Evolutionary conservation across 2,888 invertebrate species (phyloP), one percentile per base, ranked within the genome.

Genomic region (Germaria angustata): DNA sequence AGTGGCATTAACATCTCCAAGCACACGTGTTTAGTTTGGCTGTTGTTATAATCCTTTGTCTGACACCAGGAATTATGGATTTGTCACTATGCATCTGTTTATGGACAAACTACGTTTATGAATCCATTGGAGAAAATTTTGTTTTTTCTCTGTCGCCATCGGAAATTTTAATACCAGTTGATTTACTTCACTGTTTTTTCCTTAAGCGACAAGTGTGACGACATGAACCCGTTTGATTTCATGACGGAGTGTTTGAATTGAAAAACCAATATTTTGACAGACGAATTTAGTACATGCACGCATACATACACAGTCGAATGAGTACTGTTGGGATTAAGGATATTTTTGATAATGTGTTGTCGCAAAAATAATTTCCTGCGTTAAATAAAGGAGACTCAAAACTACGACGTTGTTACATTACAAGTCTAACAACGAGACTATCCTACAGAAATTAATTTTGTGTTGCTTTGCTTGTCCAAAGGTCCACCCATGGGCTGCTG

Each of bases 211-310:
- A n/a, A 22, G 8, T 34, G 39, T 1, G 28, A 41, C n/a, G 24
- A 63, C 13, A 44, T 41, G 53, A 44, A 41, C 44, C 55, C 61
- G 51, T 61, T 53, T 68, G 61, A 80, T 73, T 49, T 44, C 66
- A 59, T 68, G 68, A 76, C 69, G 75, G 69, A 15, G 71, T 65
- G 59, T 71, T 65, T 71, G 65, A 71, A 71, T 76, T 41, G 44
- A 49, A 63, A 44, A 75, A 76, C 41, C 39, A 53, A 78, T 55
- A 57, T 78, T 78, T 65, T 55, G 24, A 39, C 55, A 63, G 41
- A 51, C 15, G 32, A 4, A 36, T 32, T 28, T 22, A n/a, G 13
- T 28, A 28, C 28, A n/a, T n/a, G n/a, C n/a, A n/a, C n/a, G n/a
- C n/a, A 13, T 3, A n/a, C n/a, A 17, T 7, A 46, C 13, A 46